Base-by-base conservation (phyloP, 92 coral and sea anemone species). In the Porites cylindrica region DNA sequence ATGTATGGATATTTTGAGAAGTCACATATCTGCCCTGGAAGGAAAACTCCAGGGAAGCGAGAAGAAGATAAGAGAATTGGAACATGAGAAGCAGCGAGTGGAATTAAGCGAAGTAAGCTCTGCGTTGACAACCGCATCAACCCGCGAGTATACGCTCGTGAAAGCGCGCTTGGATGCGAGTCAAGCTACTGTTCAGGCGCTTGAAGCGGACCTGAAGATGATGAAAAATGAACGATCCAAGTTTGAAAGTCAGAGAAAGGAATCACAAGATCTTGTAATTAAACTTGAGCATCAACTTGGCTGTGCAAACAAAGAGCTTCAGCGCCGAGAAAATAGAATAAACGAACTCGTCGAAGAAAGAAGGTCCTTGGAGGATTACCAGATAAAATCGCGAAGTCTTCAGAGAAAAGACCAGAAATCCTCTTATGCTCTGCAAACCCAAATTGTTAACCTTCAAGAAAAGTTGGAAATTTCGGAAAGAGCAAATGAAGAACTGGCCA, bases 381-480 rank as follows among this genome's bases (percentile, higher is more conserved):
- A 91, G 85, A 81, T 89, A 14, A 92, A 88, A 51, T 86, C 94
- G 10, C 88, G 93, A 72, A 93, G 93, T 68, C 73, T 93, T 21
- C 96, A 93, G 29, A 82, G 96, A 16, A 92, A 92, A 47, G 96
- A 93, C 58, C 96, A 93, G 80, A 93, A 93, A 85, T 93, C 96
- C 23, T 91, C 94, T 73, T 93, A 93, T 65, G 96, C 93, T 6
- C 85, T 93, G 50, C 96, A 93, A 21, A 92, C 91, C 66, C 93
- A 93, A 88, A 91, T 93, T 62, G 96, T 93, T 7, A 91, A 93
- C 75, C 82, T 93, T 21, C 96, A 91, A 81, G 96, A 93, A 53
- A 93, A 93, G 65, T 82, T 93, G 38, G 96, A 93, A 21, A 79
- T 83, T 59, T 84, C 92, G 51, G 89, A 80, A 82, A 79, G 90